Evolutionary conservation across 2,113 vertebrate genomes (phyloP), one percentile per base, ranked within the genome.

Genomic region (Lasiurus cinereus): DNA sequence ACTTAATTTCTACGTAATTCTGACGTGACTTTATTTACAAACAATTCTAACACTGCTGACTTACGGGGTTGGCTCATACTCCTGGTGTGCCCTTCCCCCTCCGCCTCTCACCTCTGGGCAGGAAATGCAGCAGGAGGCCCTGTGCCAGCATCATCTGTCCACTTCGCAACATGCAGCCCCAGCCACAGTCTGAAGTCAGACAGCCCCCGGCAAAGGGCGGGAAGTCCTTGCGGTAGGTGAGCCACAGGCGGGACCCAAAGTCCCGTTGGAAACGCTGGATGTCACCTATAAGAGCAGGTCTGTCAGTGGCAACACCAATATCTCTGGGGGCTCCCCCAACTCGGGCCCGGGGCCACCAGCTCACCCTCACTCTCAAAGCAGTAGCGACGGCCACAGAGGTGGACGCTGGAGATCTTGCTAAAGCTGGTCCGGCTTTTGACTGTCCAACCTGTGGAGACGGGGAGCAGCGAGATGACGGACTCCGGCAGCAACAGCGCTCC

Each of bases 61-160:
- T 12, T 10, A 46, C 3, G 39, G 4, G 11, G 14, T 18, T 31
- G 76, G 64, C 1, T 10, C 21, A 19, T 15, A 13, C 29, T 73
- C 24, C 9, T 6, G 9, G 4, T 13, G n/a, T 1, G 3, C 36
- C 29, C 33, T 18, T 15, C 14, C 4, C 77, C 21, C 21, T 62
- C 16, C 3, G 3, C 14, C 1, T 0, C 97, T 98, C 93, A 98
- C 99, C 98, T 98, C 98, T 96, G 79, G 98, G 98, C 95, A 99
- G 98, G 79, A 99, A 94, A 96, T 99, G 99, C 13, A 98, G 96
- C 73, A 99, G 96, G 4, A 99, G 98, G 8, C 99, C 99, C 97
- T 99, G 99, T 0, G 99, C 99, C 88, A 99, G 98, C 96, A 99
- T 97, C 99, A 99, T 99, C 98, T 99, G 99, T 3, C 99, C 99